Evolutionary conservation across 2,113 vertebrate species (phyloP), one percentile per base, ranked within the genome.

Genomic region (Pangasianodon hypophthalmus): DNA sequence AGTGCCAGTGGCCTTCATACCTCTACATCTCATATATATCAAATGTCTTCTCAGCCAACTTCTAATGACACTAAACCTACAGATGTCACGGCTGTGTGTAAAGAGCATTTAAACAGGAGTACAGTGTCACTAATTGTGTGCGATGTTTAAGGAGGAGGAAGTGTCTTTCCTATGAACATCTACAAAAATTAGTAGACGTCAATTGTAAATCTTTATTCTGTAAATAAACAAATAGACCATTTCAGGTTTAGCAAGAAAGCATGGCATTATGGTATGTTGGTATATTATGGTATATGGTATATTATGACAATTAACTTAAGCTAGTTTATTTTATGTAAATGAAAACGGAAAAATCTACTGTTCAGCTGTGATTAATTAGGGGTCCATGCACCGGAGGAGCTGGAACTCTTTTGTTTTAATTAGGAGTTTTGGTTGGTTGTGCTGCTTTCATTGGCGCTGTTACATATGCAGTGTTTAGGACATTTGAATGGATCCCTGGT

Each of bases 181-280:
- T 7, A 32, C 54, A 44, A 79, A 88, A 81, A 41, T 56, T 54
- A 64, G n/a, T 11, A 10, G 41, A 84, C 41, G 88, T 62, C 50
- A 92, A 81, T 48, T 94, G 90, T 94, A 94, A 87, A 94, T 93
- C 44, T 37, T 69, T 46, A 69, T 77, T 14, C n/a, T 95, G 93
- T 95, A 94, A 91, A 95, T 95, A 94, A 82, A 82, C 64, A 44
- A 69, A 79, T 52, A 86, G 26, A 67, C 81, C 79, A 41, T 88
- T 83, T 84, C 13, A 24, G 37, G 56, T 67, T 85, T 62, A 88
- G 41, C 4, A 86, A 1, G 52, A 67, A 32, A 50, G 41, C 52
- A 79, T 79, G 54, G 8, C 71, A 62, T 58, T 87, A 48, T 32
- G 56, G 26, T 80, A 62, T 79, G 19, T 37, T 62, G 11, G 29